Evolutionary conservation across 1,140 invertebrate genomes (phyloP), one percentile per base, ranked within the genome.

Genomic region (Ylistrum balloti): DNA sequence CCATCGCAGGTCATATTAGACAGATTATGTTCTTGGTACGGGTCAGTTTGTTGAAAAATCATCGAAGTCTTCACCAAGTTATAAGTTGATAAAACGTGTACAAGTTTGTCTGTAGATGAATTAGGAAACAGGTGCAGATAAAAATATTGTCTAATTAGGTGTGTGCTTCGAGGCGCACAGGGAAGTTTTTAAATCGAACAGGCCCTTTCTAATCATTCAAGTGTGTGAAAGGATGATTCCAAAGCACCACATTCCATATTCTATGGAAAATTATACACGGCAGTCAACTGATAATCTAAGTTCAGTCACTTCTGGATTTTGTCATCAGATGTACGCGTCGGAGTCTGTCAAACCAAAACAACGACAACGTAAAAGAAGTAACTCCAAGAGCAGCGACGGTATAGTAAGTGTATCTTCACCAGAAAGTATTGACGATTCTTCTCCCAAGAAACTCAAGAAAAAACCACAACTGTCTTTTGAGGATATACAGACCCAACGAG

Each of bases 401-500:
- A 86, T 93, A 13, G 91, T 91, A 32, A 92, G 91, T 89, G 89
- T 92, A 11, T 93, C 93, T 0, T 93, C 93, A 0, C 93, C 92
- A 11, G 92, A 92, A 33, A 91, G 90, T 56, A 88, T 89, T 3
- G 88, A 92, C 33, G 90, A 92, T 41, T 35, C 48, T 33, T 33
- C 45, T 22, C 33, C 88, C 15, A 89, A 74, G 33, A 94, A 93
- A 86, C 94, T 93, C 85, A 90, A 91, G 17, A 91, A 93, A 38
- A 95, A 95, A 91, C 90, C 92, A 33, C 91, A 93, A 0, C 93
- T 94, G 88, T 94, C 92, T 33, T 92, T 94, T 34, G 95, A 96
- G 89, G 96, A 96, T 38, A 89, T 96, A 38, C 96, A 97, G 89
- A 96, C 95, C 56, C 98, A 99, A 95, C 96, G 99, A 33, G 97